Base-by-base conservation (phyloP, 2,888 invertebrate genomes). In the Cataglyphis cursor region DNA sequence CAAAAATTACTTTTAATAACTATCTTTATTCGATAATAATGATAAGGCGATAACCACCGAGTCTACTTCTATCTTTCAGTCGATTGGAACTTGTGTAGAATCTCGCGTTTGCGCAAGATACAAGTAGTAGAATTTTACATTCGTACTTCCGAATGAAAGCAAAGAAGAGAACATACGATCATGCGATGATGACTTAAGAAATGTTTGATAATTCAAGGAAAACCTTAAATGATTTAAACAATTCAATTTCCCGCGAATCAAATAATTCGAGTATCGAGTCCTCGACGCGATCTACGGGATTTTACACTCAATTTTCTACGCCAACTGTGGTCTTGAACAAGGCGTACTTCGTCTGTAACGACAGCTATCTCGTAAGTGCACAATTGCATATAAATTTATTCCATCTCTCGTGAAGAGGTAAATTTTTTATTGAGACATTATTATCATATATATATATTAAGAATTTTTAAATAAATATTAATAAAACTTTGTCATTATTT, bases 301-400 rank as follows among this genome's bases (percentile, higher is more conserved):
- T 41, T 15, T 41, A 59, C 12, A 24, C 70, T 38, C 72, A 54
- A 65, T 28, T 81, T 44, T 70, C 44, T 89, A 91, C 93, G 94
- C 91, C 93, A 86, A 90, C 93, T 83, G 87, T 89, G 82, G 87
- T 90, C 78, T 90, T 92, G 66, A 92, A 93, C 89, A 94, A 92
- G 88, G 90, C 93, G 41, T 93, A 93, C 86, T 94, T 94, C 89
- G 94, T 94, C 88, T 94, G 94, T 91, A 94, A 95, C 91, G 94
- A 95, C 92, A 93, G 92, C 57, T 94, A 94, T 89, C 90, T 93
- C 85, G 94, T 93, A 92, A 94, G 94, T 93, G 88, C 74, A 83
- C 85, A 76, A 76, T 38, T 15, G 28, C 18, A 28, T 24, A 41
- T 10, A 44, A 21, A 59, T 28, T 28, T 24, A 18, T 31, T 6